Base-by-base conservation (phyloP, 2,113 vertebrate genomes). In the Pterocles orientalis region DNA sequence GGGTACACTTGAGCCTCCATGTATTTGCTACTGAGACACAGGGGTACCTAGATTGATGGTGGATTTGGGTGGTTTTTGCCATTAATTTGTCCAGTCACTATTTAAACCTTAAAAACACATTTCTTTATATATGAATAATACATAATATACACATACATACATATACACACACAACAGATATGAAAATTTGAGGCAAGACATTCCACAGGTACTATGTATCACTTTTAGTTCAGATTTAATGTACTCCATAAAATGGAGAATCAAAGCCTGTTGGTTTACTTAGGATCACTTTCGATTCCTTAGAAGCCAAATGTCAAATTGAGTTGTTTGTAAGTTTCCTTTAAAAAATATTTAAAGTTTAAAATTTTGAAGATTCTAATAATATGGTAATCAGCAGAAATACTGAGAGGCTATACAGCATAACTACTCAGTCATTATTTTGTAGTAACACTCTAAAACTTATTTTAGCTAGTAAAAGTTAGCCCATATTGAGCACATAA, bases 1-100 rank as follows among this genome's bases (percentile, higher is more conserved):
- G 34, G 20, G 28, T 65, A 80, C 2, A 9, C 58, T 60, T 0
- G 0, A 56, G 13, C 14, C 28, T 68, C 57, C 6, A 1, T 18
- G 7, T 26, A 43, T 79, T 85, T 85, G n/a, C 23, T 68, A 25
- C 51, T 36, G 20, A 82, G 48, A 68, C 17, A 60, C 14, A 68
- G 14, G 3, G 6, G 6, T 66, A 54, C 18, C 33, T 14, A 23
- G 86, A 85, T 0, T 61, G 12, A 34, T 6, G 18, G 14, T 60
- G 31, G 18, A 53, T 70, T 95, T 89, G 16, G 24, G 26, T n/a
- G 8, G 4, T 2, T 6, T 86, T 86, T 84, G 21, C 31, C n/a
- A 50, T 73, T 62, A 28, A 48, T 84, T 81, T 84, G 14, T 69
- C 36, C n/a, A 60, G 25, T 47, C 14, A 9, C n/a, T 86, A 39